Evolutionary conservation across 2,113 vertebrate genomes (phyloP).

Genomic region (Platichthys flesus): DNA sequence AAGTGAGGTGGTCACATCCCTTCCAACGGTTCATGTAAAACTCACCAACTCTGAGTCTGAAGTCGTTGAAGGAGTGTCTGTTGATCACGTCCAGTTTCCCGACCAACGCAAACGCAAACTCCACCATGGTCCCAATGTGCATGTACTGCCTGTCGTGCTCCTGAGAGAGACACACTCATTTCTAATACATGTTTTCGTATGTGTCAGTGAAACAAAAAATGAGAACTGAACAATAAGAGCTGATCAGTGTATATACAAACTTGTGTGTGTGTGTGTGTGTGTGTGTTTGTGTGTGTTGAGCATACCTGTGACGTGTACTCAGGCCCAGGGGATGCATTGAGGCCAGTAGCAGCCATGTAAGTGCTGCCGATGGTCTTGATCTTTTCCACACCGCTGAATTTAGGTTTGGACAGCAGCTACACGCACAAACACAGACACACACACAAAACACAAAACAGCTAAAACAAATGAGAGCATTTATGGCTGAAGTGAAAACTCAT

Average conservation of each 20-base stretch:
- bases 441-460: conserved; percentile 4
- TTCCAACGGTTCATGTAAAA: conserved; percentile 18
- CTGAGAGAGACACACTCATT: conserved; percentile 67
- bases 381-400: conserved; percentile 98
- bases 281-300: no score
- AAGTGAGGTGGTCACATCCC: neutral
- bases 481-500: neutral
- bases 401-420: conserved; percentile 94
- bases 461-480: neutral
- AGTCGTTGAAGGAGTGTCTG: conserved; percentile 98
- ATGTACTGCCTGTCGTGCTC: conserved; percentile 95
- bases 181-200: neutral
- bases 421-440: conserved; percentile 33
- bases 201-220: neutral
- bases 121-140: conserved; percentile 98
- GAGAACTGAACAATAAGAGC: neutral
- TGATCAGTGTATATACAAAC: no score
- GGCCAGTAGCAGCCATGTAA: conserved; percentile 96
- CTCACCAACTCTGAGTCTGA: conserved; percentile 95
- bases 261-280: no score
- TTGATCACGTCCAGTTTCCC: conserved; percentile 97
- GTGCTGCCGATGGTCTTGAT: conserved; percentile 99
- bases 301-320: conserved; percentile 90
- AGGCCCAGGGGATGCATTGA: conserved; percentile 90
- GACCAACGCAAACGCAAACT: conserved; percentile 96